These are phyloP conservation scores for Sebastes miniatus DNA, from an alignment of 2,797 vertebrate species.

Conservation along the genomic window DNA sequence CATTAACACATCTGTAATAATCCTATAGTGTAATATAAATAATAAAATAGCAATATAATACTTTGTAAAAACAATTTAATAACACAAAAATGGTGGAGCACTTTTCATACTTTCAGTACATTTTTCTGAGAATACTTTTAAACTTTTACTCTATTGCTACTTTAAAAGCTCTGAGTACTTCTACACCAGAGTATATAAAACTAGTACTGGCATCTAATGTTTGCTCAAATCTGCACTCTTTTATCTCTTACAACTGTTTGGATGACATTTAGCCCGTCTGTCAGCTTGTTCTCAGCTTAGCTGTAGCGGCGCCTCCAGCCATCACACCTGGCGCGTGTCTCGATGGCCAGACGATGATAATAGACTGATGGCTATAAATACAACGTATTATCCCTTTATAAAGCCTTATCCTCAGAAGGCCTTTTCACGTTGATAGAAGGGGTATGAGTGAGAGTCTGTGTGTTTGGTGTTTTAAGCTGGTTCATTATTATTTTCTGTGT, in stretches of 20 bases:
- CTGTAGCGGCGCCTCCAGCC: not conserved
- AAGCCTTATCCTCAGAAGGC: not conserved
- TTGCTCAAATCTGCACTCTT: not conserved
- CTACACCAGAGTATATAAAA: not conserved
- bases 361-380: conserved; percentile 12
- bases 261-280: not conserved
- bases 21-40: no score
- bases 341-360: conserved; percentile 1
- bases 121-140: not conserved
- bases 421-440: not conserved
- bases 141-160: not conserved
- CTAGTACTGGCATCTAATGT: not conserved
- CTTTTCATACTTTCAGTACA: no score
- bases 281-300: conserved; percentile 30
- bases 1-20: not conserved
- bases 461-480: not conserved
- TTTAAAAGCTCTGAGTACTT: not conserved
- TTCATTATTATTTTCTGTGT: not conserved
- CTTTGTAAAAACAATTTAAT: no score
- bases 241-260: not conserved
- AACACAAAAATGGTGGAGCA: no score
- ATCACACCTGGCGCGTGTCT: conserved; percentile 31
- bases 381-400: not conserved
- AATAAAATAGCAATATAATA: no score
- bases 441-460: not conserved